Conservation (phyloP, 2,888 invertebrate species). For the Acronicta psi region DNA sequence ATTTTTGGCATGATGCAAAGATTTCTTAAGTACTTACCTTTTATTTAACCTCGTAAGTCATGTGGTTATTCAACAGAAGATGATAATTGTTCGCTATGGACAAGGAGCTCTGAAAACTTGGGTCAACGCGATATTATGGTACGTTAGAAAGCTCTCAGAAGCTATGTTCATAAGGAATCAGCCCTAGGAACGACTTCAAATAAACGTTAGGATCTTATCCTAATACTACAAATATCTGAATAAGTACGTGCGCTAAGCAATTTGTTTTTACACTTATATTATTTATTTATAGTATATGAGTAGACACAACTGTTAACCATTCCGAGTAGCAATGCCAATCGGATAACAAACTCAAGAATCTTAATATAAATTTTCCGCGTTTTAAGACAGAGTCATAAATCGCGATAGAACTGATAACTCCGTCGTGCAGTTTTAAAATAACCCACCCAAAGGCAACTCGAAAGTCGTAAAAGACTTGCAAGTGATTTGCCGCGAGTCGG, state of each 20-base stretch:
- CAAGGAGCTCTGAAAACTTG: too few relatives aligned
- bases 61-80: too few relatives aligned
- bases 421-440: constrained; percentile 56
- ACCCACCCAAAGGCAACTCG: constrained; percentile 38
- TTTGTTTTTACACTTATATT: constrained; percentile 19
- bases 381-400: constrained; percentile 54
- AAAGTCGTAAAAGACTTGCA: constrained; percentile 37
- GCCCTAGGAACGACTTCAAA: not conserved
- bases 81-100: too few relatives aligned
- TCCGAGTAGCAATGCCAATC: constrained; percentile 47
- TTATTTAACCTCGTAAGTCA: too few relatives aligned
- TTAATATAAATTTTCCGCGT: constrained; percentile 46
- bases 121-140: too few relatives aligned
- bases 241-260: constrained; percentile 17
- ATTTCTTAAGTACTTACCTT: too few relatives aligned
- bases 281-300: constrained; percentile 5
- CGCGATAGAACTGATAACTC: constrained; percentile 52
- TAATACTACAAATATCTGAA: not conserved
- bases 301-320: constrained; percentile 45
- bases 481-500: constrained; percentile 33
- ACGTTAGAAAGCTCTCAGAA: too few relatives aligned
- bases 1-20: too few relatives aligned
- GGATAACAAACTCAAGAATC: constrained; percentile 48
- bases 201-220: not conserved
- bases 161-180: too few relatives aligned